Conservation (phyloP, 2,113 vertebrate species). For the Ceyx melanurus region DNA sequence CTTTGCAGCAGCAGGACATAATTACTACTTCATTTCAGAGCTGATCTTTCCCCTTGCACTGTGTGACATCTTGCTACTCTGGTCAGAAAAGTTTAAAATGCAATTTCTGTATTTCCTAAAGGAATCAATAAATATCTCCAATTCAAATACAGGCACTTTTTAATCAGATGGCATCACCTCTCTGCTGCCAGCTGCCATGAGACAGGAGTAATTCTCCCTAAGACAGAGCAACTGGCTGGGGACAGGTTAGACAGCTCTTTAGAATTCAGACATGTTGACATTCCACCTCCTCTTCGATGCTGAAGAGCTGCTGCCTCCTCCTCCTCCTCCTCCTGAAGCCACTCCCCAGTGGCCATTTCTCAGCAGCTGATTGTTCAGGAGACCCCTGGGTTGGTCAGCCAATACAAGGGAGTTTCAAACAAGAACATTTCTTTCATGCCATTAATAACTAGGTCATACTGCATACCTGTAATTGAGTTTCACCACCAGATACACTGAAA, state of each 20-base stretch:
- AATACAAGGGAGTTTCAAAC: constrained; percentile 64
- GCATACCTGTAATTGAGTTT: constrained; percentile 81
- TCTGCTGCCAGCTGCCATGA: background rate
- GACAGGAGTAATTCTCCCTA: background rate
- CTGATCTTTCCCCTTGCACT: background rate
- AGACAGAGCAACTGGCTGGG: background rate
- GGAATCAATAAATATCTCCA: background rate
- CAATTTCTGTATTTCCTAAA: background rate
- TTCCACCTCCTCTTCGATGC: background rate
- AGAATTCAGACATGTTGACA: background rate
- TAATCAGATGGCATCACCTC: background rate
- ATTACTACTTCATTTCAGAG: background rate
- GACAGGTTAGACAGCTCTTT: background rate
- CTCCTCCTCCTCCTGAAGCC: background rate
- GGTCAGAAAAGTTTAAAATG: background rate
- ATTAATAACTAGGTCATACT: constrained; percentile 69
- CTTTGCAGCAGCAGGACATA: background rate
- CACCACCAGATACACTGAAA: constrained; percentile 73
- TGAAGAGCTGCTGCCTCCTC: background rate
- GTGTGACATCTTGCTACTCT: background rate
- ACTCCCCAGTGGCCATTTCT: background rate
- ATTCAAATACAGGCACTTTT: background rate
- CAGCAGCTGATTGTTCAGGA: background rate
- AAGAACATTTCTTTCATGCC: constrained; percentile 65
- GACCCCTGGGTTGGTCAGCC: constrained; percentile 27